Evolutionary conservation across 1,140 invertebrate genomes (phyloP), one percentile per base, ranked within the genome.

Genomic region (Dreissena polymorpha): DNA sequence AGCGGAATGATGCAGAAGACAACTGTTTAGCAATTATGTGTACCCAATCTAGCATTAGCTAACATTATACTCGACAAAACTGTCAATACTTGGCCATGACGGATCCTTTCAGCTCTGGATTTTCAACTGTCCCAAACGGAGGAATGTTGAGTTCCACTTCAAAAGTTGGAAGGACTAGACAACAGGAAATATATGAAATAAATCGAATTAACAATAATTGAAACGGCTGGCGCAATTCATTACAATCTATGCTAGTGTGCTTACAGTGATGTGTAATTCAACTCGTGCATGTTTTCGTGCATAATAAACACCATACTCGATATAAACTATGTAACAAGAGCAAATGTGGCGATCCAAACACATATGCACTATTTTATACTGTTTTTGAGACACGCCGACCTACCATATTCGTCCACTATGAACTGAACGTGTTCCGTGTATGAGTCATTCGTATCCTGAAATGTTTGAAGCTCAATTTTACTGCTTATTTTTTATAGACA

Each of bases 121-220:
- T 74, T 29, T 23, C 50, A n/a, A 82, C 63, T 7, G 71, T 73
- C 39, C 79, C 79, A 65, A 67, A 82, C 5, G 57, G 18, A 8
- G 79, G 79, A 10, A 82, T 50, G 10, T 73, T 65, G 16, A 82
- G 68, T 27, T 18, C 18, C 27, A 82, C 79, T n/a, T 82, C 79
- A 51, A 65, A 82, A 50, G 51, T 74, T 25, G 79, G 79, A 23
- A 82, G 55, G 8, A 74, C 79, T 82, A 23, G 53, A 72, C 71
- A 13, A 16, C 27, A 21, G 16, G n/a, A 69, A 18, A 69, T 27
- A 29, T 21, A 27, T n/a, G 27, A 27, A 1, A 69, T 69, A 21
- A n/a, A 3, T 69, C 21, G 3, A 23, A 25, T 21, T 69, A 2
- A 29, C 18, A 25, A 18, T 6, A 16, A 21, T 29, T 69, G 67